These are phyloP conservation scores for Lasioglossum baleicum DNA, from an alignment of 1,140 invertebrate species.

Conservation along the genomic window DNA sequence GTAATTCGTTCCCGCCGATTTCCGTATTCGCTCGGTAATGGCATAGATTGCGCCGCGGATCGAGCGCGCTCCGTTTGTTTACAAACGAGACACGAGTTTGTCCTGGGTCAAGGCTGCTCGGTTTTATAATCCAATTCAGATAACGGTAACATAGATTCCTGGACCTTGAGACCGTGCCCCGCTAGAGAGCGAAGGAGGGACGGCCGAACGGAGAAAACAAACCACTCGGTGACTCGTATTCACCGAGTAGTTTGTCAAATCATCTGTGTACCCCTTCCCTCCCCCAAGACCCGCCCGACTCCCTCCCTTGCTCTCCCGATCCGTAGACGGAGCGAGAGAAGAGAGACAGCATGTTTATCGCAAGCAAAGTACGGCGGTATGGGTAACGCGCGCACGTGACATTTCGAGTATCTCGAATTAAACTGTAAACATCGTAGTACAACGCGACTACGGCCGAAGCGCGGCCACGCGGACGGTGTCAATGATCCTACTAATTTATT, in stretches of 20 bases:
- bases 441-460: constrained; percentile 24
- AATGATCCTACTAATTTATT: constrained; percentile 72
- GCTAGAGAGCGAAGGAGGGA: neutral
- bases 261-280: constrained; percentile 33
- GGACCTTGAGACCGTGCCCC: constrained; percentile 25
- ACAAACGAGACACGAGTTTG: constrained; percentile 59
- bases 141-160: constrained; percentile 44
- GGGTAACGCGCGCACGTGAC: constrained; percentile 53
- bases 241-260: constrained; percentile 49
- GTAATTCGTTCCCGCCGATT: too few relatives aligned
- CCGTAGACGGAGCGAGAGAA: neutral
- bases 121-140: constrained; percentile 68
- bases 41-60: neutral
- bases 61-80: constrained; percentile 27
- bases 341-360: constrained; percentile 34
- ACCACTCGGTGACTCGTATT: constrained; percentile 51
- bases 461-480: constrained; percentile 62
- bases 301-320: constrained; percentile 16
- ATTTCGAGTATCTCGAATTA: constrained; percentile 71
- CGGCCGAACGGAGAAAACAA: neutral
- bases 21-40: too few relatives aligned
- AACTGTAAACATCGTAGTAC: constrained; percentile 71
- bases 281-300: constrained; percentile 16
- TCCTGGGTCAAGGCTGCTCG: constrained; percentile 69
- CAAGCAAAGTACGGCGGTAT: neutral